Base-by-base conservation (phyloP, 1,140 invertebrate genomes). In the Formica exsecta region DNA sequence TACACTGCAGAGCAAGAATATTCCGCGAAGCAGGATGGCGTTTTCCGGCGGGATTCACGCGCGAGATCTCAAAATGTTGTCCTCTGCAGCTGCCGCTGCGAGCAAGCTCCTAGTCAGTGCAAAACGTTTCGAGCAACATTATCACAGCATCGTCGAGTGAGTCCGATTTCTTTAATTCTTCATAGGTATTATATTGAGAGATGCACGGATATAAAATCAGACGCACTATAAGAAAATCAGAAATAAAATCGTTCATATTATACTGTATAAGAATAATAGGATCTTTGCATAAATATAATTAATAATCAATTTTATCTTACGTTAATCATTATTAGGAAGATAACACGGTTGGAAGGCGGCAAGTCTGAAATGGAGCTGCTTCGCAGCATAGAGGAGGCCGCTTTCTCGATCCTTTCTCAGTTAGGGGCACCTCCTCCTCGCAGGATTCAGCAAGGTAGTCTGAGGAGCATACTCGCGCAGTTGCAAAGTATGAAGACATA, bases 81-180 rank as follows among this genome's bases (percentile, higher is more conserved):
- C 94, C 0, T 91, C 93, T 3, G 92, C 93, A 0, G 93, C 94
- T 0, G 91, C 94, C 0, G 94, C 94, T 0, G 94, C 94, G 0
- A 95, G 93, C 1, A 94, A 94, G 68, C 66, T 95, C 19, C 87
- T 95, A 9, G 86, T 93, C n/a, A 87, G 85, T 19, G 94, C 92
- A 16, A 92, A 95, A 0, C 87, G 90, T n/a, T 95, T 95, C 68
- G 91, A 93, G n/a, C 88, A 88, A 22, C 86, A 88, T 64, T 92
- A 94, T 73, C 79, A 87, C 2, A 87, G 73, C 44, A 87, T 93
- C 6, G 84, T 89, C 4, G 75, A 91, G 94, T 95, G 86, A 93
- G 93, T 86, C 19, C 4, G 5, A 51, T 25, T 74, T 66, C 29
- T 29, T 36, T 54, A 22, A 62, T 80, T 19, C n/a, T 65, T 51